phyloP scores from a whole-genome alignment of 2,888 invertebrate species.

The Diaphora mendica region DNA sequence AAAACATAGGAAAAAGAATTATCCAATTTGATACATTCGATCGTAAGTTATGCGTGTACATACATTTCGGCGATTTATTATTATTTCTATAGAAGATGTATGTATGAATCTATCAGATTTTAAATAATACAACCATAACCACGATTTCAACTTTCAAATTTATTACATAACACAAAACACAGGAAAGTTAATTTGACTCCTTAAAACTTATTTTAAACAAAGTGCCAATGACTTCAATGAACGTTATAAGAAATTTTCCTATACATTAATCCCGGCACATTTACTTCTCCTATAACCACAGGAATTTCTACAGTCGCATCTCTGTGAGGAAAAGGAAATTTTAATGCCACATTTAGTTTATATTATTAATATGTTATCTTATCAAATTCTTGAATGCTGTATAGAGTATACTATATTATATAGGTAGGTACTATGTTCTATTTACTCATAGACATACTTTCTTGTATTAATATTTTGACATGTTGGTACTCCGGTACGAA shows the following conservation, averaged over 20 bases:
- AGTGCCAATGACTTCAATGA: background rate
- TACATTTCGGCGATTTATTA: too few species aligned
- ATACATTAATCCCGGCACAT: background rate
- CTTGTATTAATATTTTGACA: too few species aligned
- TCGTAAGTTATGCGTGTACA: too few species aligned
- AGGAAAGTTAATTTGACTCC: background rate
- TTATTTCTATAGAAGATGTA: too few species aligned
- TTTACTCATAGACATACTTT: too few species aligned
- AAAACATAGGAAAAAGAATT: too few species aligned
- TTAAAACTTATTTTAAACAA: too few species aligned
- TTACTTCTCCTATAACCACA: slow-evolving; percentile 48
- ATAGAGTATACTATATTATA: too few species aligned
- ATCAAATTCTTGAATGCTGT: slow-evolving; percentile 50
- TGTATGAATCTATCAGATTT: background rate
- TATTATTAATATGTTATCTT: slow-evolving; percentile 43
- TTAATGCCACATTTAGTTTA: slow-evolving; percentile 44
- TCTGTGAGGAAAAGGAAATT: slow-evolving; percentile 50
- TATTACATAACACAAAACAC: background rate
- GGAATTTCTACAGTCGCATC: slow-evolving; percentile 49
- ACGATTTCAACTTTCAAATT: background rate
- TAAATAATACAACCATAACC: background rate
- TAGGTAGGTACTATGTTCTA: too few species aligned
- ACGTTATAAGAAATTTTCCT: background rate
- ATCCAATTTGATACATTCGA: too few species aligned
- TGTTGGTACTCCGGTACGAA: too few species aligned